Percentiles rank a stretch among this genome's conserved stretches.
phyloP scores from a whole-genome alignment of 1,140 invertebrate species.

The Pseudomyrmex pallidus region DNA sequence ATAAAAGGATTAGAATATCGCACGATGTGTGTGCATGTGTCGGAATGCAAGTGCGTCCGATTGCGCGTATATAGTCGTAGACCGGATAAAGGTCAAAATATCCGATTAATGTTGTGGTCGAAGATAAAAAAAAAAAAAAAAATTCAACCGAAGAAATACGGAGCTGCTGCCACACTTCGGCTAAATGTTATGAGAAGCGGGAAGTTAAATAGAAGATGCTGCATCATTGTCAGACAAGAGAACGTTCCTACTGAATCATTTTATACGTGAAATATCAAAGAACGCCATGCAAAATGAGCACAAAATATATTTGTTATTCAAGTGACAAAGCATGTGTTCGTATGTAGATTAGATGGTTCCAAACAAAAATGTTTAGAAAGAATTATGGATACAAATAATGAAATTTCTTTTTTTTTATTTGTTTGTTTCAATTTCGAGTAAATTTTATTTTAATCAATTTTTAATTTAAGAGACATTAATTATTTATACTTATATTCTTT shows the following conservation, averaged over 20 bases:
- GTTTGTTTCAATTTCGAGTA: too few species aligned
- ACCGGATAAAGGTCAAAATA: conserved; percentile 22
- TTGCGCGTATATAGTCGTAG: not conserved
- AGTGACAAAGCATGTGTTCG: conserved; percentile 6
- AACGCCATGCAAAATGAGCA: conserved; percentile 13
- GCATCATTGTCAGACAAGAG: conserved; percentile 44
- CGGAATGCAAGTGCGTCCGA: not conserved
- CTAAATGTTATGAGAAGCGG: conserved; percentile 58
- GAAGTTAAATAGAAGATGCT: conserved; percentile 55
- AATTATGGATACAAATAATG: not conserved
- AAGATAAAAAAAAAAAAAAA: conserved; percentile 20
- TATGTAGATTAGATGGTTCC: not conserved
- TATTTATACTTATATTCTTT: too few species aligned
- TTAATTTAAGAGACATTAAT: too few species aligned
- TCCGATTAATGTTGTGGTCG: conserved; percentile 42
- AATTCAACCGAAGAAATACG: conserved; percentile 46
- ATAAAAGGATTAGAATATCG: conserved; percentile 65
- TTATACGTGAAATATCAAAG: conserved; percentile 34
- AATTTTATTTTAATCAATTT: too few species aligned
- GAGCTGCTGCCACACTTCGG: conserved; percentile 44
- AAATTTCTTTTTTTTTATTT: not conserved
- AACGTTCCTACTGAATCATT: conserved; percentile 59
- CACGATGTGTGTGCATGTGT: not conserved
- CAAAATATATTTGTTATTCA: conserved; percentile 40
- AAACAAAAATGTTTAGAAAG: not conserved